These are phyloP conservation scores for Diabrotica balteata DNA, from an alignment of 2,888 invertebrate genomes.

Conservation along the genomic window DNA sequence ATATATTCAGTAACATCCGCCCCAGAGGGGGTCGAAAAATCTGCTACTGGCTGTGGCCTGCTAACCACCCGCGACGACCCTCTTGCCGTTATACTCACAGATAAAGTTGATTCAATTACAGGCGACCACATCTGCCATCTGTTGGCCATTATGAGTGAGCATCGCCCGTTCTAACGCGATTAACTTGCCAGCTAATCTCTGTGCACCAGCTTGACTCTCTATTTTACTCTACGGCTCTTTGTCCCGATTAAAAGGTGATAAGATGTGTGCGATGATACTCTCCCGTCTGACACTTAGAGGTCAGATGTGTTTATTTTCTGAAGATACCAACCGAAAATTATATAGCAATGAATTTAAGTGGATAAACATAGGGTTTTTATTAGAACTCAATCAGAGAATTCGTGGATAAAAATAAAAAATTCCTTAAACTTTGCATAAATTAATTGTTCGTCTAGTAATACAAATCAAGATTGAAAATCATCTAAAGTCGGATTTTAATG, in stretches of 20 bases:
- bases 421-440: too few relatives aligned
- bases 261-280: conserved; percentile 39
- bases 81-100: conserved; percentile 58
- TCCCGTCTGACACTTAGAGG: conserved; percentile 25
- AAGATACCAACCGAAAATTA: too few relatives aligned
- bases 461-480: too few relatives aligned
- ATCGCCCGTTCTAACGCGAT: conserved; percentile 42
- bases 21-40: conserved; percentile 16
- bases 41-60: conserved; percentile 41
- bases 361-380: too few relatives aligned
- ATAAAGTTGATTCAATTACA: conserved; percentile 63
- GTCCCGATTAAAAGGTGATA: conserved; percentile 41
- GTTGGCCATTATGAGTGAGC: conserved; percentile 52
- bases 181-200: conserved; percentile 57
- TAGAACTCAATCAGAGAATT: too few relatives aligned
- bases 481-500: too few relatives aligned
- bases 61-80: conserved; percentile 57
- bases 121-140: conserved; percentile 62
- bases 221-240: conserved; percentile 25
- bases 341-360: too few relatives aligned
- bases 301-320: conserved; percentile 25
- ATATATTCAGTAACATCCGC: too few relatives aligned
- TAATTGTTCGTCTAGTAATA: too few relatives aligned
- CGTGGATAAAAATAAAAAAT: too few relatives aligned
- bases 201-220: conserved; percentile 49